These are phyloP conservation scores for Ellobius talpinus DNA, from an alignment of 2,113 vertebrate genomes.

Conservation along the genomic window DNA sequence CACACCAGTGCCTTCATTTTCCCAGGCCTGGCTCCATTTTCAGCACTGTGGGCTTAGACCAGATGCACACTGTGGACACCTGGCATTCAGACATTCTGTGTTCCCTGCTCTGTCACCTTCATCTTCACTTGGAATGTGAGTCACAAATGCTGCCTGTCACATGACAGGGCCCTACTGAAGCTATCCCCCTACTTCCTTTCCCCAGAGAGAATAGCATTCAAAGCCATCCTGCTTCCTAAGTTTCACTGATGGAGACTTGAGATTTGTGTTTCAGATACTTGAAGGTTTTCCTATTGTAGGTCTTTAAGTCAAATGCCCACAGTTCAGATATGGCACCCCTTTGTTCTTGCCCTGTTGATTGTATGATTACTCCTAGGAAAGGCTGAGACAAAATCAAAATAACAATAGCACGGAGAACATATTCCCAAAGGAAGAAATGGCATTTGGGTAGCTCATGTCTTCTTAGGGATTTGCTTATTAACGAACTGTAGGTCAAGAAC, in stretches of 20 bases:
- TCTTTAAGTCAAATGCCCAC: conserved; percentile 46
- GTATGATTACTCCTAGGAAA: conserved; percentile 44
- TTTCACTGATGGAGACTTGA: neutral
- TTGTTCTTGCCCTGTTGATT: conserved; percentile 25
- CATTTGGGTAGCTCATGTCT: conserved; percentile 39
- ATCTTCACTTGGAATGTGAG: neutral
- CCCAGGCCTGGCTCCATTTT: neutral
- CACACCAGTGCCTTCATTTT: too few relatives aligned
- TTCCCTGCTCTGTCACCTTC: neutral
- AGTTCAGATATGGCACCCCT: neutral
- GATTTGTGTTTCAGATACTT: neutral
- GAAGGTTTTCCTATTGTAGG: neutral
- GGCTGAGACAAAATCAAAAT: conserved; percentile 53
- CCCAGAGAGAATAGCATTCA: neutral
- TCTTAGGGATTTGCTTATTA: conserved; percentile 18
- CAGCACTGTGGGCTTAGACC: neutral
- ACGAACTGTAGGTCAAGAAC: neutral
- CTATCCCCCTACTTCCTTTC: neutral
- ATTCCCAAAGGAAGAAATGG: conserved; percentile 51
- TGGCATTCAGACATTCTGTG: neutral
- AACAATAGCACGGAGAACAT: neutral
- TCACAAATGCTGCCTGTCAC: neutral
- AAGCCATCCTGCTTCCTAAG: conserved; percentile 13
- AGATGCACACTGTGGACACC: neutral
- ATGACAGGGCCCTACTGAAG: neutral